Evolutionary conservation across 2,113 vertebrate species (phyloP).

Genomic region (Labeo rohita): DNA sequence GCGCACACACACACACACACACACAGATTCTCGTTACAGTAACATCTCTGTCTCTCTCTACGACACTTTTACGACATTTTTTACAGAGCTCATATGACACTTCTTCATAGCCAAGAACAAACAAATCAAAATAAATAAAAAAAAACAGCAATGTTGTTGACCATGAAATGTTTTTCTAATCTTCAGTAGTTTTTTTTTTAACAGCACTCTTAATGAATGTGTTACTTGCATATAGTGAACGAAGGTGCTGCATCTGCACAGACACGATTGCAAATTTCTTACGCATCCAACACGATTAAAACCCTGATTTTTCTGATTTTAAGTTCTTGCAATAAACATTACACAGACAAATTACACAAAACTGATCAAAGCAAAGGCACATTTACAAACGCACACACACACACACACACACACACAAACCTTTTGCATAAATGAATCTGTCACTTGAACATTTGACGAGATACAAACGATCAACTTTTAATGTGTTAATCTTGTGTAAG

Average conservation of each 20-base stretch:
- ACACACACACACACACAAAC: neutral
- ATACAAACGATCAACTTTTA: neutral
- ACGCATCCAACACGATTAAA: too few relatives aligned
- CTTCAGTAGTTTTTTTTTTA: too few relatives aligned
- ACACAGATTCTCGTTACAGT: too few relatives aligned
- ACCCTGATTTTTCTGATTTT: neutral
- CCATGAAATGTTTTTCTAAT: neutral
- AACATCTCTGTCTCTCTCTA: too few relatives aligned
- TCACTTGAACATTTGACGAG: neutral
- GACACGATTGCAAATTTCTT: too few relatives aligned
- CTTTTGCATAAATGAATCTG: neutral
- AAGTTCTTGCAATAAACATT: neutral
- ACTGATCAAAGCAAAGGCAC: neutral
- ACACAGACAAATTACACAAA: neutral
- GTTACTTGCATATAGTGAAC: too few relatives aligned
- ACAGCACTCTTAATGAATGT: too few relatives aligned
- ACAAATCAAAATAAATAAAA: neutral
- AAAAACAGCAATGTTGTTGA: neutral
- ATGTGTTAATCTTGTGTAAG: neutral
- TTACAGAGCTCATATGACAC: neutral
- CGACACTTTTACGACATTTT: neutral
- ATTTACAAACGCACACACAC: neutral
- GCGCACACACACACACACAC: too few relatives aligned
- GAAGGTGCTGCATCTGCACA: too few relatives aligned
- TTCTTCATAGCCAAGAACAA: neutral